These are phyloP conservation scores for Phaedon cochleariae DNA, from an alignment of 2,888 invertebrate genomes.

Conservation along the genomic window DNA sequence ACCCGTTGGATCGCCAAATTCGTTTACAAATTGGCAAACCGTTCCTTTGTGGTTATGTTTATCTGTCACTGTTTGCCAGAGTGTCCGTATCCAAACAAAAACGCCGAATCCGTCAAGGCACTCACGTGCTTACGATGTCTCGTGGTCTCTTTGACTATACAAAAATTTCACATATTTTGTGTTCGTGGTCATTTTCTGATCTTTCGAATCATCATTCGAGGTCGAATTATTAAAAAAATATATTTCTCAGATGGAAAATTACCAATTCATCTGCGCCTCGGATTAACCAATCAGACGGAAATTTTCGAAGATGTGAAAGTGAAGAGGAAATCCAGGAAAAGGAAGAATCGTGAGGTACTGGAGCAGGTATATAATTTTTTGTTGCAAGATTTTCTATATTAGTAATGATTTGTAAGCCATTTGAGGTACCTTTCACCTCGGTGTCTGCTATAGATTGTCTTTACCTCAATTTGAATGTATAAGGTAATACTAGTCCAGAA, in stretches of 20 bases:
- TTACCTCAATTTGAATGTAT: background rate
- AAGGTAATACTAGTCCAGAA: background rate
- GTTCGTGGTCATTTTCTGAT: too few species aligned
- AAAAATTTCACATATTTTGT: too few species aligned
- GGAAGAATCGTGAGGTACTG: conserved; percentile 55
- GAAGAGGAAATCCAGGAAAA: conserved; percentile 62
- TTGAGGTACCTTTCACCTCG: background rate
- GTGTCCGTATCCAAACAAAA: too few species aligned
- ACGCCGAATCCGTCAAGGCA: too few species aligned
- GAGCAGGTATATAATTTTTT: conserved; percentile 61
- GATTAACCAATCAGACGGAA: conserved; percentile 51
- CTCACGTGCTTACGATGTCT: too few species aligned
- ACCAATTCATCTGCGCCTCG: conserved; percentile 60
- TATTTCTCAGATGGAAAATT: conserved; percentile 54
- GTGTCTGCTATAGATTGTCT: background rate
- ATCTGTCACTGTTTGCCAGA: too few species aligned
- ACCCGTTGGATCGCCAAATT: too few species aligned
- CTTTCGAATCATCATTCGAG: too few species aligned
- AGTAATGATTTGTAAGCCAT: conserved; percentile 16
- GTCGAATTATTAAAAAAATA: background rate
- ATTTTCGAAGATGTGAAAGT: conserved; percentile 54
- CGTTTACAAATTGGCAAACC: too few species aligned
- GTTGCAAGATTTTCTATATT: conserved; percentile 38
- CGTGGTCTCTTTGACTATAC: too few species aligned
- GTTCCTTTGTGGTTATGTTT: too few species aligned